Evolutionary conservation across 2,113 vertebrate species (phyloP), one percentile per base, ranked within the genome.

Genomic region (Atrichornis clamosus): DNA sequence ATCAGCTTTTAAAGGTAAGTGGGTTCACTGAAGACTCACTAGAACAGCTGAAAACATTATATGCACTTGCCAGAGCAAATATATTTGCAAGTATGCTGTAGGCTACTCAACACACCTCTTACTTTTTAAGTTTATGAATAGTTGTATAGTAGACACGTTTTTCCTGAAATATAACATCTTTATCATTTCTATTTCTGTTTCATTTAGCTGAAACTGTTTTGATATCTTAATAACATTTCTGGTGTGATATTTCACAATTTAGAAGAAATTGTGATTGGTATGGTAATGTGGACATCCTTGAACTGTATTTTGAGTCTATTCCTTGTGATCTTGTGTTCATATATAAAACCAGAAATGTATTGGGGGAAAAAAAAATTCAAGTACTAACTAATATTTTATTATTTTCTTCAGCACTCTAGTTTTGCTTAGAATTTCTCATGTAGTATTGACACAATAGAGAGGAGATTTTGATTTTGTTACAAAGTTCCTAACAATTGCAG

Each of bases 1-100:
- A 73, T 97, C 99, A 93, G 99, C 99, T 89, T 99, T 99, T 97
- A 99, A 99, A 98, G 99, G 99, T 99, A 98, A 95, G 98, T 96
- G 20, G 14, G 3, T 72, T 91, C 30, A 22, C 46, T 84, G 42
- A 62, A 91, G 76, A n/a, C 23, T 76, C 82, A 50, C 6, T 64
- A 0, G 47, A 33, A 26, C 33, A 62, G 12, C n/a, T 82, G 76
- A 67, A 90, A 89, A 90, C 59, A 30, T 10, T 80, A 33, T 27
- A 10, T 27, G 5, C 21, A 5, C 41, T 93, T 92, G 23, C 56
- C 32, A 50, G 41, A 67, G 4, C 10, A 78, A 80, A 37, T 74
- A 41, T 4, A 16, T 87, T 84, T 92, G 35, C 39, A 86, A 59
- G 23, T 72, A 47, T 4, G 4, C 15, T n/a, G 11, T 78, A 47